Base-by-base conservation (phyloP, 1,140 invertebrate genomes). In the Conopomorpha cramerella region DNA sequence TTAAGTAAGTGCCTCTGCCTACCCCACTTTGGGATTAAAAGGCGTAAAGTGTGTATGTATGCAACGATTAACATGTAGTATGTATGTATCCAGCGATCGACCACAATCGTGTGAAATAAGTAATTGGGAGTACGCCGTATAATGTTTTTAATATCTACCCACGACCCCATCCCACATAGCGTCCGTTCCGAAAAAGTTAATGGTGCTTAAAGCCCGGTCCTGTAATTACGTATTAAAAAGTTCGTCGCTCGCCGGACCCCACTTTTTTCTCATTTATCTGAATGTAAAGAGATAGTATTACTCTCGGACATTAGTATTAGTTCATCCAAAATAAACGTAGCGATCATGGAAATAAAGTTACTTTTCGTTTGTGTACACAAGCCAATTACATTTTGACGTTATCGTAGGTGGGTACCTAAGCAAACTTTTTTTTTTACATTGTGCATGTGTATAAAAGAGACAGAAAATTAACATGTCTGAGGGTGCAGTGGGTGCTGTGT, bases 211-310 rank as follows among this genome's bases (percentile, higher is more conserved):
- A 71, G 66, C 62, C 56, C 52, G 68, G 62, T 62, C 66, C 70
- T 74, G 63, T 71, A 74, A 74, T 74, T 74, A 74, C 70, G 44
- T 71, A 74, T 74, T 74, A 71, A 74, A 73, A 74, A 74, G 46
- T 74, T 70, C 54, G 66, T 58, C 65, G n/a, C n/a, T n/a, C 57
- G 51, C 45, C 43, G 62, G 63, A 58, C 60, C 54, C 61, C 56
- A 43, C 46, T 70, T 74, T 74, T 74, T 74, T 71, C 58, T 63
- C 70, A 70, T 70, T 65, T 70, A 70, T 67, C 67, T 52, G 64
- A 51, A 62, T 55, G 64, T 44, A 54, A 51, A 54, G 45, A 68
- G 66, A 71, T 74, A 74, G 67, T 65, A 65, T 71, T 62, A 53
- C 58, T 32, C 14, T 15, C n/a, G 4, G 19, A 25, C 15, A 14